Percentiles rank a stretch among this genome's conserved stretches.
phyloP scores from a whole-genome alignment of 2,113 vertebrate genomes.

The Chionodraco myersi region DNA sequence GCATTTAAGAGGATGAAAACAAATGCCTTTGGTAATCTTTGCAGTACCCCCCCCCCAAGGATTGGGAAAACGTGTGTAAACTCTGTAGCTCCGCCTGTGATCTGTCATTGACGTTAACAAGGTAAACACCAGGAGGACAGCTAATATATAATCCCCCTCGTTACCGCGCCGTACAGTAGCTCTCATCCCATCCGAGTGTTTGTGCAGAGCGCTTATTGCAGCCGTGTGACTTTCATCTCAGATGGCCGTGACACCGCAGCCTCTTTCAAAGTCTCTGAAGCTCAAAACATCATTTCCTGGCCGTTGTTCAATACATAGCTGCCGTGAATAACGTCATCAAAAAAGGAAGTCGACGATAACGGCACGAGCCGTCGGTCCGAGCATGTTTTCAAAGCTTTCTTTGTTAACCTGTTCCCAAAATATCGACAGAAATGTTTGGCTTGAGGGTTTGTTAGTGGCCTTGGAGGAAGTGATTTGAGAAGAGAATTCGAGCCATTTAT shows the following conservation, averaged over 20 bases:
- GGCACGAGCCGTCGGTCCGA: neutral
- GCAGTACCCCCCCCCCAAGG: neutral
- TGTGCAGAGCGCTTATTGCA: neutral
- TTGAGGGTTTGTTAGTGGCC: neutral
- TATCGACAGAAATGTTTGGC: neutral
- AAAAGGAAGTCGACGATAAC: neutral
- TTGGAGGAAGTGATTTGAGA: neutral
- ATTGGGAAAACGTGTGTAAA: constrained; percentile 4
- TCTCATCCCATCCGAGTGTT: neutral
- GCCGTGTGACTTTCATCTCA: neutral
- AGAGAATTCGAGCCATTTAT: neutral
- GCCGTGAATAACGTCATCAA: neutral
- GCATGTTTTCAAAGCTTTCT: neutral
- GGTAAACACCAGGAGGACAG: constrained; percentile 20
- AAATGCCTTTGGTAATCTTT: no score
- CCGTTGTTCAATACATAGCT: neutral
- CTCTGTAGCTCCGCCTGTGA: neutral
- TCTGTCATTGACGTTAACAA: constrained; percentile 16
- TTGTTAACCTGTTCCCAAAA: neutral
- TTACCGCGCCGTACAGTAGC: constrained; percentile 1
- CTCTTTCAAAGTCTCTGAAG: neutral
- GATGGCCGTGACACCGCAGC: neutral
- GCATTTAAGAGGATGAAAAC: neutral
- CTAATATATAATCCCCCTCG: constrained; percentile 34
- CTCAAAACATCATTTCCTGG: neutral